A percentile compares a stretch with the other conserved stretches of the same genome.
phyloP scores from a whole-genome alignment of 92 coral and sea anemone species.

The Pocillopora grandis region DNA sequence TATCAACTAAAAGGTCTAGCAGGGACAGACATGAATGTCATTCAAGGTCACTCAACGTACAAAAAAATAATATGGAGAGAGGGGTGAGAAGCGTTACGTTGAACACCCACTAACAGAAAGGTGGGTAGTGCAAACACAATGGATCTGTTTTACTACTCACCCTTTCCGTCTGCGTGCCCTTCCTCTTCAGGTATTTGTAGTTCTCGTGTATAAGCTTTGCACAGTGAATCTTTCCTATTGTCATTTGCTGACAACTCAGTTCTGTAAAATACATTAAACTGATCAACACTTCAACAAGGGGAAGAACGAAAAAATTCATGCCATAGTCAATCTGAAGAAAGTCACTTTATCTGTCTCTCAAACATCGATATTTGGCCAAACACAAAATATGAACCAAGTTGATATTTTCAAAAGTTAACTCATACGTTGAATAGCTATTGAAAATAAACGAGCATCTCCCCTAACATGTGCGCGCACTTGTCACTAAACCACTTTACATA shows the following conservation, averaged over 20 bases:
- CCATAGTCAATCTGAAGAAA: no score
- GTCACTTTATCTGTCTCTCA: no score
- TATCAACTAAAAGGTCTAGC: background rate
- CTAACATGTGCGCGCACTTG: no score
- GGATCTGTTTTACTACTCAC: background rate
- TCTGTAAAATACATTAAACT: conserved; percentile 40
- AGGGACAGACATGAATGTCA: background rate
- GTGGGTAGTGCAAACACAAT: background rate
- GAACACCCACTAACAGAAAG: background rate
- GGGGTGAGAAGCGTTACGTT: background rate
- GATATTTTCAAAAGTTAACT: no score
- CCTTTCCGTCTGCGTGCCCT: conserved; percentile 41
- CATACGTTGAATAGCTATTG: no score
- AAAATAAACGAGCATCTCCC: no score
- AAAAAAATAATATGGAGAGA: no score
- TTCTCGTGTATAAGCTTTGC: conserved; percentile 87
- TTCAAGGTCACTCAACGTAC: background rate
- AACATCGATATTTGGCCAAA: no score
- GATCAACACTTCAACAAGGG: background rate
- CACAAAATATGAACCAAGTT: no score
- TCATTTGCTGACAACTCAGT: conserved; percentile 87
- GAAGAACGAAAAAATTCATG: background rate
- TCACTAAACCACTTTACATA: background rate
- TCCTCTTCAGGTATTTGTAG: conserved; percentile 71
- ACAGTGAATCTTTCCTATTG: conserved; percentile 88